These are phyloP conservation scores for Camptogramma bilineatum DNA, from an alignment of 2,888 invertebrate species.

Conservation along the genomic window DNA sequence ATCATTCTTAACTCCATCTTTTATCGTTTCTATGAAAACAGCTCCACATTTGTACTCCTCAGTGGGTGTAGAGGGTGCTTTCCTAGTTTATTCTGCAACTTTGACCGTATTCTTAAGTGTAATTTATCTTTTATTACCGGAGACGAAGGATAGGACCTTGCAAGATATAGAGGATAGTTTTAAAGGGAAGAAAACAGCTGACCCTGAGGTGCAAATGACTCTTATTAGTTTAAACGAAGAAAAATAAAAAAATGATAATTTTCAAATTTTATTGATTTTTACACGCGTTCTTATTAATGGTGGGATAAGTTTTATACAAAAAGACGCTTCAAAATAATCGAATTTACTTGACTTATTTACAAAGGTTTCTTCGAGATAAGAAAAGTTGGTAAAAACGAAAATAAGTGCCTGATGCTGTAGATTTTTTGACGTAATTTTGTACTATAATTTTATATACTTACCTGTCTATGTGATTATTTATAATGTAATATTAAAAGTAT, in stretches of 20 bases:
- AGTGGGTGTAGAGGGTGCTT: constrained; percentile 77
- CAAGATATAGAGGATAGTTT: constrained; percentile 80
- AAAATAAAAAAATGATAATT: constrained; percentile 19
- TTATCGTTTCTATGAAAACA: constrained; percentile 80
- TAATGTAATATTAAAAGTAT: too few species aligned
- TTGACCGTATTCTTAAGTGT: constrained; percentile 68
- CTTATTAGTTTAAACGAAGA: constrained; percentile 60
- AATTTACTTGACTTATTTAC: neutral
- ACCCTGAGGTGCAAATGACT: constrained; percentile 71
- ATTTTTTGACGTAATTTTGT: neutral
- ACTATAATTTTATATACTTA: too few species aligned
- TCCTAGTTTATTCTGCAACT: constrained; percentile 72
- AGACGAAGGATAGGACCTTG: constrained; percentile 78
- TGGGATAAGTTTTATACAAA: neutral
- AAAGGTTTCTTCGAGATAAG: too few species aligned
- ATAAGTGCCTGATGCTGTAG: neutral
- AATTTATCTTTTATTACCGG: constrained; percentile 72
- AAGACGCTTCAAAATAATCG: neutral
- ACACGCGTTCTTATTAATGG: neutral
- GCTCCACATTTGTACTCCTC: constrained; percentile 77
- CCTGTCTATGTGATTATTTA: too few species aligned
- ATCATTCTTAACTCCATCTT: constrained; percentile 76
- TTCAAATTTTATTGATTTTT: constrained; percentile 18
- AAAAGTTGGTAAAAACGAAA: too few species aligned
- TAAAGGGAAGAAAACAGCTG: constrained; percentile 65